phyloP scores from a whole-genome alignment of 92 coral and sea anemone genomes.

The Bergia puertoricense region DNA sequence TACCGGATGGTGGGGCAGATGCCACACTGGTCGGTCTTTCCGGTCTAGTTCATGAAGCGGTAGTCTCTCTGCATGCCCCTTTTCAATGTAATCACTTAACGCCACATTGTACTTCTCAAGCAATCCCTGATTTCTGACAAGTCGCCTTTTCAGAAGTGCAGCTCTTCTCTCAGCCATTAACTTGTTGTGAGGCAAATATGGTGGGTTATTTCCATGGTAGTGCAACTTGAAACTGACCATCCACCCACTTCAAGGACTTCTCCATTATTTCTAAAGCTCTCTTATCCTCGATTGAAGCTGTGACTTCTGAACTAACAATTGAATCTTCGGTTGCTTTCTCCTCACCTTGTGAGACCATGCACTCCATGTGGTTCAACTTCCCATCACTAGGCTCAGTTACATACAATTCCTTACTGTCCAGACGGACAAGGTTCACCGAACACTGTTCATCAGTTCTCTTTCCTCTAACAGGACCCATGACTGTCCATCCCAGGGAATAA shows the following conservation, averaged over 20 bases:
- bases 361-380: not conserved
- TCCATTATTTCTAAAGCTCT: constrained; percentile 56
- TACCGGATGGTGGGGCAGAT: constrained; percentile 64
- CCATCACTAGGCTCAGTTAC: constrained; percentile 30
- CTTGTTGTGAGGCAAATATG: constrained; percentile 56
- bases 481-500: constrained; percentile 58
- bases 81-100: constrained; percentile 54
- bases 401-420: constrained; percentile 38
- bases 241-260: constrained; percentile 44
- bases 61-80: constrained; percentile 62
- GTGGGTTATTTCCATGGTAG: constrained; percentile 61
- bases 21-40: constrained; percentile 52
- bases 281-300: constrained; percentile 55
- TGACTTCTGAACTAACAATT: constrained; percentile 40
- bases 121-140: constrained; percentile 45
- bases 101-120: constrained; percentile 58
- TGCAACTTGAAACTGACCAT: constrained; percentile 57
- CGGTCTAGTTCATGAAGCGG: constrained; percentile 48
- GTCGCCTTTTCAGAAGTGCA: constrained; percentile 53
- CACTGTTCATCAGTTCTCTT: constrained; percentile 17
- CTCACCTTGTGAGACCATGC: constrained; percentile 10
- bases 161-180: constrained; percentile 49
- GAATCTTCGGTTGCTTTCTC: constrained; percentile 32
- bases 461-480: constrained; percentile 55
- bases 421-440: constrained; percentile 32